Evolutionary conservation across 2,888 invertebrate genomes (phyloP).

Genomic region (Macrosiphum euphorbiae): DNA sequence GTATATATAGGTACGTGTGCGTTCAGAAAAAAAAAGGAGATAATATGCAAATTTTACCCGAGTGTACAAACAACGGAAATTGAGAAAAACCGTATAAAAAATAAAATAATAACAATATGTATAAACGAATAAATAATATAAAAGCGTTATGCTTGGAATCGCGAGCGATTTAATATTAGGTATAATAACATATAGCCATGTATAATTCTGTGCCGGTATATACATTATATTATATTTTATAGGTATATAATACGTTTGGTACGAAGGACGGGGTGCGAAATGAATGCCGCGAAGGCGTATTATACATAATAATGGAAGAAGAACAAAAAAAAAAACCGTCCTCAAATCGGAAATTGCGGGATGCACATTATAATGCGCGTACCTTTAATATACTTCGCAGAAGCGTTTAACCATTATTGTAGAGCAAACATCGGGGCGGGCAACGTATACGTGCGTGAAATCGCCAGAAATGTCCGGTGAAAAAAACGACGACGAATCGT

Average conservation of each 20-base stretch:
- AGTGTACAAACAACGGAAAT: neutral
- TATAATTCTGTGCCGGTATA: neutral
- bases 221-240: neutral
- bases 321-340: conserved; percentile 27
- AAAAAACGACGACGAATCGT: conserved; percentile 7
- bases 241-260: neutral
- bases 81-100: neutral
- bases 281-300: conserved; percentile 14
- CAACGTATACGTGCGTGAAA: conserved; percentile 60
- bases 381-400: neutral
- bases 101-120: conserved; percentile 9
- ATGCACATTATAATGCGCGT: neutral
- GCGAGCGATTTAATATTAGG: neutral
- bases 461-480: neutral
- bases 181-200: neutral
- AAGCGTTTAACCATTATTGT: conserved; percentile 17
- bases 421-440: neutral
- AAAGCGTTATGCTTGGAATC: conserved; percentile 19
- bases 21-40: conserved; percentile 3
- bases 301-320: neutral
- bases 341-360: conserved; percentile 52
- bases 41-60: conserved; percentile 18
- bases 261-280: neutral
- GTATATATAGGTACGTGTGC: neutral
- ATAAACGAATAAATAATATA: conserved; percentile 26